phyloP scores from a whole-genome alignment of 2,888 invertebrate genomes.

The Spodoptera picta region DNA sequence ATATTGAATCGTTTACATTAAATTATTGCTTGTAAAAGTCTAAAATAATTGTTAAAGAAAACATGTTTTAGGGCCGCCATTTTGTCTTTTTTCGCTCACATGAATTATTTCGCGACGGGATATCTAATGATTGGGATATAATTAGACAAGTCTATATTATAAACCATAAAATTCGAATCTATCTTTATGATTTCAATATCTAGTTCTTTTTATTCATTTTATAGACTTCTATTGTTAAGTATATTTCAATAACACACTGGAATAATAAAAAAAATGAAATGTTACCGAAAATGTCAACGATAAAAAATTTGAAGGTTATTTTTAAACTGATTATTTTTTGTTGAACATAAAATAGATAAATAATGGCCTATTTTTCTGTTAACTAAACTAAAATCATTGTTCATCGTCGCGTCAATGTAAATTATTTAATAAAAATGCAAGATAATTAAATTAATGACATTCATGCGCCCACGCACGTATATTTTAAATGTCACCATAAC shows the following conservation, averaged over 20 bases:
- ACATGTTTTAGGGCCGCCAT: constrained; percentile 20
- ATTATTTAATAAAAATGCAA: constrained; percentile 20
- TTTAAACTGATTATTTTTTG: too few species aligned
- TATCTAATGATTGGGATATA: constrained; percentile 35
- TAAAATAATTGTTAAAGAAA: constrained; percentile 43
- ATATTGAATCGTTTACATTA: constrained; percentile 49
- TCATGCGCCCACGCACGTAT: constrained; percentile 21
- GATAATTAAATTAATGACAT: constrained; percentile 26
- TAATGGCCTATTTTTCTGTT: too few species aligned
- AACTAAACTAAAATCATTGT: constrained; percentile 1
- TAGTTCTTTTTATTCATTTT: constrained; percentile 12
- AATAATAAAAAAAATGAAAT: constrained; percentile 11
- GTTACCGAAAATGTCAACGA: not conserved
- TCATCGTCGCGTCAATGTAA: not conserved
- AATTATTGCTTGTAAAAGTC: constrained; percentile 60
- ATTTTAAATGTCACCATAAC: constrained; percentile 31
- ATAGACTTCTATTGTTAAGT: constrained; percentile 10
- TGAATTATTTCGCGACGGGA: constrained; percentile 49
- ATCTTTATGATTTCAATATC: not conserved
- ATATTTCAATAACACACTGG: not conserved
- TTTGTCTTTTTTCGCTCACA: constrained; percentile 27
- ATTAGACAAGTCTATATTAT: constrained; percentile 30
- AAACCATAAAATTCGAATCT: constrained; percentile 20
- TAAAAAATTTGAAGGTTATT: too few species aligned
- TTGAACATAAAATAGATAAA: too few species aligned